Evolutionary conservation across 1,140 invertebrate genomes (phyloP), one percentile per base, ranked within the genome.

Genomic region (Dreissena rostriformis): DNA sequence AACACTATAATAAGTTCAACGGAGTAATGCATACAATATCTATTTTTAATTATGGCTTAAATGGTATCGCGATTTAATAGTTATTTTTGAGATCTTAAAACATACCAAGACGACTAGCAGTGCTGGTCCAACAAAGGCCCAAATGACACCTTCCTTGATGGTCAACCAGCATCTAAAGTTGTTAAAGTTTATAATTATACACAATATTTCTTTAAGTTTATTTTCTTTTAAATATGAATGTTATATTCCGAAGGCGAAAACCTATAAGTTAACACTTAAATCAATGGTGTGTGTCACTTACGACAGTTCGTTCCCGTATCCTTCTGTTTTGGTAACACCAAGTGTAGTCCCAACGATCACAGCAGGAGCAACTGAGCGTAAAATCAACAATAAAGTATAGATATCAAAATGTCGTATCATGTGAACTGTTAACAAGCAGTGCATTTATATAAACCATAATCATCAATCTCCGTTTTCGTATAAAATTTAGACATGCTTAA

Each of bases 81-180:
- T 19, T 12, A 12, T 65, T 17, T 26, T 51, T n/a, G 8, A 24
- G 2, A n/a, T 24, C 24, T 2, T 19, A 63, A 12, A 63, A 24
- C 15, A 15, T 75, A 90, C 89, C 75, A 87, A 28, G 22, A 90
- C 79, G 26, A 87, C 61, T 19, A 79, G 12, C 10, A 88, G 73
- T 0, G 82, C 87, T 14, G 89, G 89, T 53, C 86, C 89, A 17
- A 88, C 83, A 84, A 90, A 88, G 14, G 89, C 87, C 86, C 86
- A 90, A 7, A 90, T 84, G 0, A 88, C 49, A n/a, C 86, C 86
- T 53, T 79, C 29, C 28, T 80, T n/a, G 26, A 86, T 53, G 12
- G 86, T 81, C 82, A 90, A 68, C 89, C 89, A 90, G 63, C 89
- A 90, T 49, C 89, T 90, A 68, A 22, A 85, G 52, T 14, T 5